phyloP scores from a whole-genome alignment of 2,888 invertebrate species.

The Aplocera efformata region DNA sequence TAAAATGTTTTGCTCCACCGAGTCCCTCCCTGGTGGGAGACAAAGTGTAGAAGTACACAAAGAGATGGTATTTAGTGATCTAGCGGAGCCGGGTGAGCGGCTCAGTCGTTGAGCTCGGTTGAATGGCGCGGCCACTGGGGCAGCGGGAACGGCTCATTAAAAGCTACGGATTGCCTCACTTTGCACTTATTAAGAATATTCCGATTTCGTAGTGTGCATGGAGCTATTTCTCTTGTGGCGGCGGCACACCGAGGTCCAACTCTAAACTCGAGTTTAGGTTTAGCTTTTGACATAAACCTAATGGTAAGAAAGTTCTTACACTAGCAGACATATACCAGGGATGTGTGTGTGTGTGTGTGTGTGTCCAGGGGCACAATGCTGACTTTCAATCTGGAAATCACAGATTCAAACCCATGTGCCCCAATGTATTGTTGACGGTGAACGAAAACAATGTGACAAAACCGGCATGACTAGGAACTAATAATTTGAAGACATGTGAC shows the following conservation, averaged over 20 bases:
- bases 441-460: no score
- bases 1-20: not conserved
- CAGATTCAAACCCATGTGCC: no score
- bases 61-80: not conserved
- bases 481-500: no score
- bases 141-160: constrained; percentile 54
- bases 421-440: no score
- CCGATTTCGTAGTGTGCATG: constrained; percentile 46
- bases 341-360: no score
- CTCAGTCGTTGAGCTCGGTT: constrained; percentile 42
- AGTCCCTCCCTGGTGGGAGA: constrained; percentile 13
- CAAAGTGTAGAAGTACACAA: constrained; percentile 20
- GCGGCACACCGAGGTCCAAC: constrained; percentile 39
- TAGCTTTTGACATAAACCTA: no score
- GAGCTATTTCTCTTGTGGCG: constrained; percentile 34
- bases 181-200: constrained; percentile 51
- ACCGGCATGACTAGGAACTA: no score
- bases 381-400: no score
- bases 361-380: no score
- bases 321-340: no score
- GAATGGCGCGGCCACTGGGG: constrained; percentile 29
- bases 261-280: no score
- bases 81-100: not conserved
- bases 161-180: constrained; percentile 53
- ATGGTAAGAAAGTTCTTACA: no score